phyloP scores from a whole-genome alignment of 1,140 invertebrate species.

The Meloidogyne chitwoodi region DNA sequence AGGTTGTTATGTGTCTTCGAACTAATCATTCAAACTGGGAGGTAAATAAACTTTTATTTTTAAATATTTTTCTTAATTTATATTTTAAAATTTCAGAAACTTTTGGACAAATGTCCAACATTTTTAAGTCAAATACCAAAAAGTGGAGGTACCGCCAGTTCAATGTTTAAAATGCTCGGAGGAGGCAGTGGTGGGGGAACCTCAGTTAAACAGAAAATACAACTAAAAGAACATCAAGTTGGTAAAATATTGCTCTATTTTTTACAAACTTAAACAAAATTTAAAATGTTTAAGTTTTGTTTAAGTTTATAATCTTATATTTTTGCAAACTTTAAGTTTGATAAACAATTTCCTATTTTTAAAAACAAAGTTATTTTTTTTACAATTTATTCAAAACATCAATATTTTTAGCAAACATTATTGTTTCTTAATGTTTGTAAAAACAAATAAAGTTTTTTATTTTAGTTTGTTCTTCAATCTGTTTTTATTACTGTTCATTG shows the following conservation, averaged over 20 bases:
- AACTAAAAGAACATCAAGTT: constrained; percentile 75
- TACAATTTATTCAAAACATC: too few species aligned
- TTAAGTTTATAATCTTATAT: too few species aligned
- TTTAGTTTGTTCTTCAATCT: constrained; percentile 77
- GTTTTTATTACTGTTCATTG: constrained; percentile 83
- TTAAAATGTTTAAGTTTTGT: too few species aligned
- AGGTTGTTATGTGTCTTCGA: constrained; percentile 49
- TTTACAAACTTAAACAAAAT: too few species aligned
- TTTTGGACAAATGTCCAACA: constrained; percentile 59
- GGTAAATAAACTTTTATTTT: not conserved
- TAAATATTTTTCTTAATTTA: not conserved
- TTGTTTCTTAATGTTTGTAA: too few species aligned
- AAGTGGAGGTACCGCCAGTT: constrained; percentile 7
- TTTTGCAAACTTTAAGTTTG: too few species aligned
- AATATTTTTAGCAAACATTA: too few species aligned
- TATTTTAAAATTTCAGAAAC: constrained; percentile 25
- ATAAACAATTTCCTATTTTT: too few species aligned
- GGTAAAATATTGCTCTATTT: not conserved
- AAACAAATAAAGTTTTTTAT: not conserved
- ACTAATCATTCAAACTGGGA: constrained; percentile 43
- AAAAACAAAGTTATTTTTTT: too few species aligned
- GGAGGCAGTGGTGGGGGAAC: not conserved
- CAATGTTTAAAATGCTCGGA: constrained; percentile 23
- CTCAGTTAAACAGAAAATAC: constrained; percentile 49
- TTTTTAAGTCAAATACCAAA: constrained; percentile 45